Base-by-base conservation (phyloP, 2,797 vertebrate species). In the Dallia pectoralis region DNA sequence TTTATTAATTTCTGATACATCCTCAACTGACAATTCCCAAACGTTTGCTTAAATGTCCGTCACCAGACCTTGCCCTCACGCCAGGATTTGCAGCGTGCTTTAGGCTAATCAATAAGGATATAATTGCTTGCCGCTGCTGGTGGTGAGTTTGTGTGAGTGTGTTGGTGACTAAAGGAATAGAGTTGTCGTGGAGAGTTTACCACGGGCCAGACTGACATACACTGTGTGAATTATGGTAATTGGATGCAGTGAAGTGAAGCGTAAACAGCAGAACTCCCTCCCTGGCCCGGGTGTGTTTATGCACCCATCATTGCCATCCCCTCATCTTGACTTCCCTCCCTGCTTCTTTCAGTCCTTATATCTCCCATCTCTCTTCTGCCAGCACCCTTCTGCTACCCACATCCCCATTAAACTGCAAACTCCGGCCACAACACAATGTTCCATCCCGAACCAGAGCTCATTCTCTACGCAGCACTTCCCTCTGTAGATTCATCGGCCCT, bases 151-250 rank as follows among this genome's bases (percentile, higher is more conserved):
- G 48, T 29, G 27, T 30, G 59, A n/a, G 69, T 56, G 59, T 72
- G 70, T 61, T 36, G 79, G 67, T 82, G 67, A 53, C 82, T 89
- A 88, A 90, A 91, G 85, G 79, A 85, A 88, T 82, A 78, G 67
- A 75, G 81, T 81, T 77, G 77, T 71, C n/a, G 8, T 4, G 22
- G 77, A 82, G 78, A 67, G 76, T 76, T 87, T 85, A 87, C 86
- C 88, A 27, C 82, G 63, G 74, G 81, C 22, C 22, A 59, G 53
- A 74, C 66, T 85, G 87, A 90, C 89, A 86, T 87, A 86, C 29
- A 14, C 53, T 25, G 74, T 75, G 82, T 85, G 83, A 87, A 89
- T 90, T 88, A 91, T 90, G 88, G 79, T 91, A 89, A 91, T 87
- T 73, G 83, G 78, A 78, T 76, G 84, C 77, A 80, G 84, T 36